These are phyloP conservation scores for Dasypus novemcinctus DNA, from an alignment of 2,113 vertebrate species.

Conservation along the genomic window DNA sequence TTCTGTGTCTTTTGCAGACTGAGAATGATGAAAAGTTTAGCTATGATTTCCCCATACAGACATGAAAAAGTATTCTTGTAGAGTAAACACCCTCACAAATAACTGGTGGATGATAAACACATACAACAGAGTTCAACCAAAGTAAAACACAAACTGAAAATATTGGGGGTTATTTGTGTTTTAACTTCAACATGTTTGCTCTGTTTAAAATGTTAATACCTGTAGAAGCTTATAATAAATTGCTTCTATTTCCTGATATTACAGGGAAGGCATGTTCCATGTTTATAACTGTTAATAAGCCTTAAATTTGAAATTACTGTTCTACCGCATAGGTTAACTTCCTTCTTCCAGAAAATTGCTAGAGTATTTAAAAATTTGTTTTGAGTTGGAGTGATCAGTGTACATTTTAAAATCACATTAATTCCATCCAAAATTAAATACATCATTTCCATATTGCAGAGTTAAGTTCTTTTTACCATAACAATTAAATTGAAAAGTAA, in stretches of 20 bases:
- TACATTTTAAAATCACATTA: slow-evolving; percentile 78
- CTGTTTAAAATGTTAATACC: neutral
- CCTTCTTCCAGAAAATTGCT: slow-evolving; percentile 79
- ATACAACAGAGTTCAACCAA: slow-evolving; percentile 85
- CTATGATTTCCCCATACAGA: slow-evolving; percentile 87
- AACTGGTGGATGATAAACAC: slow-evolving; percentile 85
- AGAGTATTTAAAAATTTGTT: slow-evolving; percentile 60
- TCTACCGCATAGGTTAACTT: slow-evolving; percentile 82
- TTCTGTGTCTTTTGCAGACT: slow-evolving; percentile 82
- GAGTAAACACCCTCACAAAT: slow-evolving; percentile 87
- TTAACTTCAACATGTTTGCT: neutral
- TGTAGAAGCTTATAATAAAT: slow-evolving; percentile 64
- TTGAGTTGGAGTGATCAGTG: slow-evolving; percentile 77
- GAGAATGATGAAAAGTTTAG: slow-evolving; percentile 88
- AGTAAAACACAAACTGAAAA: slow-evolving; percentile 83
- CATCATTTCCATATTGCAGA: slow-evolving; percentile 63
- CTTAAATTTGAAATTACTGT: slow-evolving; percentile 80
- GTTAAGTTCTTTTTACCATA: slow-evolving; percentile 69
- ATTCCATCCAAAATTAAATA: slow-evolving; percentile 78
- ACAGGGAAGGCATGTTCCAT: slow-evolving; percentile 27
- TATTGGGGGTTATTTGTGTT: slow-evolving; percentile 25
- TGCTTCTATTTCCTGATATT: neutral
- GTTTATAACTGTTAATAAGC: slow-evolving; percentile 73
- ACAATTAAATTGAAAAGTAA: slow-evolving; percentile 79
- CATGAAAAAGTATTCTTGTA: slow-evolving; percentile 87